phyloP scores from a whole-genome alignment of 2,797 vertebrate genomes.

The Synanceia verrucosa region DNA sequence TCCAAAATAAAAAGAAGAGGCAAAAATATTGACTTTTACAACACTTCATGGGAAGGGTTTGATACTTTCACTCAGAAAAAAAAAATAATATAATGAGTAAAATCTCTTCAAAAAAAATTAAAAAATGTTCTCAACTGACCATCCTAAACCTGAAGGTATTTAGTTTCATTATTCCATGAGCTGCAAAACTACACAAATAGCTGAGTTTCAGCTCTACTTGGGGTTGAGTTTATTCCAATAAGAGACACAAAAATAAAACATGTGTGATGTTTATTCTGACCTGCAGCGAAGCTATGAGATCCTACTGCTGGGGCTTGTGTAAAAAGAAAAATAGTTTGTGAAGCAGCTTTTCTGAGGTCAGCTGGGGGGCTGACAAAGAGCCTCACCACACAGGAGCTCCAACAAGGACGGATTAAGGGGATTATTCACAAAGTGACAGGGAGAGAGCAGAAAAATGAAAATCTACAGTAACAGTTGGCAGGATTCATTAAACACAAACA shows the following conservation, averaged over 20 bases:
- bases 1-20: not conserved
- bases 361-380: constrained; percentile 14
- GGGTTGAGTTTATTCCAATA: not conserved
- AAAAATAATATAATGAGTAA: no score
- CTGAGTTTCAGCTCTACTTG: not conserved
- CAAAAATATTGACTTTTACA: not conserved
- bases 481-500: constrained; percentile 5
- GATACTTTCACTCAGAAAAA: no score
- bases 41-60: not conserved
- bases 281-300: not conserved
- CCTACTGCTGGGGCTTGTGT: not conserved
- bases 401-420: constrained; percentile 57
- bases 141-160: not conserved
- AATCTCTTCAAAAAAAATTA: no score
- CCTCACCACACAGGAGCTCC: constrained; percentile 30
- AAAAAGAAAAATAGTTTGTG: not conserved
- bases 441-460: constrained; percentile 23
- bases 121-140: no score
- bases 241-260: not conserved
- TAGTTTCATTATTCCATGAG: not conserved
- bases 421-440: constrained; percentile 58
- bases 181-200: not conserved
- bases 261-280: not conserved
- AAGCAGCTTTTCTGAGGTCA: constrained; percentile 18
- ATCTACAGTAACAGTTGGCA: constrained; percentile 26